phyloP scores from a whole-genome alignment of 2,797 vertebrate genomes.

The Phrynocephalus forsythii region DNA sequence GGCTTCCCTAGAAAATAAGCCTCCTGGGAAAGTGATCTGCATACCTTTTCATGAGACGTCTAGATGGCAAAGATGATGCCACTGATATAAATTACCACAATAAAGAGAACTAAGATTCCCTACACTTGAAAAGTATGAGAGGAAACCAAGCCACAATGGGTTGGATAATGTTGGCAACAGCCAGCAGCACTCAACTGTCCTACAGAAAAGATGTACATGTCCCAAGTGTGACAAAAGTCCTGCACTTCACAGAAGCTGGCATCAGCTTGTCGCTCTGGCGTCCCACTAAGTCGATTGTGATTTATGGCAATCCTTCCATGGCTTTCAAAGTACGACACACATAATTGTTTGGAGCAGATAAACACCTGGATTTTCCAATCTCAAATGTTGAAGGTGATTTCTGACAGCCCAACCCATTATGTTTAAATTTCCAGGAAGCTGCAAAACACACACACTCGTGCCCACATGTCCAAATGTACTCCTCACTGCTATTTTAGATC shows the following conservation, averaged over 20 bases:
- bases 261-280: not conserved
- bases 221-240: not conserved
- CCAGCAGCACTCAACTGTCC: not conserved
- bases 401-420: no score
- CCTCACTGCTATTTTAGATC: not conserved
- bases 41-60: not conserved
- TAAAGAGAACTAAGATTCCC: not conserved
- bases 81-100: not conserved
- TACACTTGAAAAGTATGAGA: not conserved
- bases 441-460: not conserved
- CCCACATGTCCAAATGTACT: not conserved
- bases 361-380: not conserved
- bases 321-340: not conserved
- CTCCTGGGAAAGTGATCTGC: not conserved
- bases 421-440: not conserved
- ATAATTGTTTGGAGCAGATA: not conserved
- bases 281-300: not conserved
- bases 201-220: not conserved
- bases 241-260: slow-evolving; percentile 18
- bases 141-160: fast-evolving
- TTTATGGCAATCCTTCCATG: no score
- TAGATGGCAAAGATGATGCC: not conserved
- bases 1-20: not conserved
- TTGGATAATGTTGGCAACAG: slow-evolving; percentile 10
- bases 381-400: no score